Base-by-base conservation (phyloP, 1,140 invertebrate species). In the Galleria mellonella region DNA sequence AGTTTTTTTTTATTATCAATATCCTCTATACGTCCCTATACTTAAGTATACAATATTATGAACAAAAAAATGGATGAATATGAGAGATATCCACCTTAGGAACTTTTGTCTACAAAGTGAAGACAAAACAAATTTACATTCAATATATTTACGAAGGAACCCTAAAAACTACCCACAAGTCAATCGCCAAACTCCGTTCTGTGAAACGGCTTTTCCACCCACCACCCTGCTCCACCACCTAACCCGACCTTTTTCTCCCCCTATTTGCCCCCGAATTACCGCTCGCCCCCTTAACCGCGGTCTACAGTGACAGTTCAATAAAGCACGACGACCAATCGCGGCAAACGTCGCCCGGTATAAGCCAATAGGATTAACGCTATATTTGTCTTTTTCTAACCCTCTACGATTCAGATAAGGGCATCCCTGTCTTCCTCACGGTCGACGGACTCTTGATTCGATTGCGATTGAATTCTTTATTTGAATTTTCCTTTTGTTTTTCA, bases 241-340 rank as follows among this genome's bases (percentile, higher is more conserved):
- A 47, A 37, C 15, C 4, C 35, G 35, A 37, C 35, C 35, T 37
- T 17, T 37, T 48, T 54, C 48, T 38, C 58, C 57, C 64, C 65
- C 61, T 56, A 46, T 70, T 66, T 73, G 60, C 72, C 75, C 75
- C 70, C 76, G 61, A 83, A 81, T 83, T 79, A 83, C 76, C 64
- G 66, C 56, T 81, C 62, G 59, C 71, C 79, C 64, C 76, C 72
- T 75, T 67, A 83, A 82, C 79, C 75, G 67, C 74, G 62, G 66
- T 76, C 78, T 75, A 75, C 81, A 76, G 77, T 84, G 81, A 84
- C 81, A 84, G 77, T 84, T 84, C 79, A 83, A 83, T 83, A 83
- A 82, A 74, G 73, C 77, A 82, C 62, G 53, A 62, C 76, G 75
- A 83, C 79, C 79, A 83, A 83, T 83, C 79, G 63, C 56, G 68